Percentiles rank a stretch among this genome's conserved stretches.
Conservation (phyloP, 2,888 invertebrate species). For the Sphaeridia pumilis region DNA sequence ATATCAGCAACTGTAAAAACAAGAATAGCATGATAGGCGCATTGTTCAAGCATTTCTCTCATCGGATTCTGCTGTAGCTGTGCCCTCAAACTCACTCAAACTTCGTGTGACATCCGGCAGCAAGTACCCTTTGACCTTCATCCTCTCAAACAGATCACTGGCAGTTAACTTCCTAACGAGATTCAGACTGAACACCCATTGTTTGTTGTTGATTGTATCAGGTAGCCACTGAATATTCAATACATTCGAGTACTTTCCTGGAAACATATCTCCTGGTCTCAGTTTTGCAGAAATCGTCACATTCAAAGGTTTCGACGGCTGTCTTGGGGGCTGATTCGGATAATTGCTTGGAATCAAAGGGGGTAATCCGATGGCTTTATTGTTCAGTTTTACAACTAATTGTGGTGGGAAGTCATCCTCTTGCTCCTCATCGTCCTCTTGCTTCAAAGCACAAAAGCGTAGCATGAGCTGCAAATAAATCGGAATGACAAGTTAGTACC, state of each 20-base stretch:
- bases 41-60: neutral
- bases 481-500: neutral
- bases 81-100: slow-evolving; percentile 55
- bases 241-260: slow-evolving; percentile 55
- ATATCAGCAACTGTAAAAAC: slow-evolving; percentile 20
- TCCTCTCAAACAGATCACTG: slow-evolving; percentile 62
- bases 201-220: slow-evolving; percentile 58
- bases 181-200: slow-evolving; percentile 71
- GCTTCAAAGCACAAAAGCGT: slow-evolving; percentile 84
- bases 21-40: neutral
- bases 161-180: slow-evolving; percentile 79
- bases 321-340: slow-evolving; percentile 88
- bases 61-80: neutral
- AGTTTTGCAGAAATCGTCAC: slow-evolving; percentile 77
- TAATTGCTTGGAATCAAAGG: slow-evolving; percentile 91
- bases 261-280: slow-evolving; percentile 64
- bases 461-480: slow-evolving; percentile 69
- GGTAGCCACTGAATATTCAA: slow-evolving; percentile 83
- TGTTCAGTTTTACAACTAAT: slow-evolving; percentile 82
- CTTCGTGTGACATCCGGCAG: slow-evolving; percentile 82
- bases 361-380: slow-evolving; percentile 76
- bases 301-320: slow-evolving; percentile 91
- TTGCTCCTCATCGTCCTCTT: slow-evolving; percentile 70
- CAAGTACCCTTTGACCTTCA: slow-evolving; percentile 74
- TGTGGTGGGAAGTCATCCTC: slow-evolving; percentile 91